Percentiles rank a stretch among this genome's conserved stretches.
These are phyloP conservation scores for Diceros bicornis DNA, from an alignment of 2,797 vertebrate species.

Conservation along the genomic window DNA sequence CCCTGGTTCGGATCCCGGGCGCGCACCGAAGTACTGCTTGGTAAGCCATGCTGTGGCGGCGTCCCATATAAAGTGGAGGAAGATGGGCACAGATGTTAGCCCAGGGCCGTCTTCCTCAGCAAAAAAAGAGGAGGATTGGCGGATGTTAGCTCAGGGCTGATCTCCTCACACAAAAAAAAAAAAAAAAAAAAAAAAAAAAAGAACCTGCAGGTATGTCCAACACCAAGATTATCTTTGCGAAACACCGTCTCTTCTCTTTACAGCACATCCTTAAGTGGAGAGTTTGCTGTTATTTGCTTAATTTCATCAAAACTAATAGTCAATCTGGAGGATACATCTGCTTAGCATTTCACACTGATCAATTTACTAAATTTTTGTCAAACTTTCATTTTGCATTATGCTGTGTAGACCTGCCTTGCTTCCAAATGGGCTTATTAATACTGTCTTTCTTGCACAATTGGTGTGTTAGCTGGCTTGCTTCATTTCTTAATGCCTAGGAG, in stretches of 20 bases:
- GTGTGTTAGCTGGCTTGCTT: background rate
- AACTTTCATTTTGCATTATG: background rate
- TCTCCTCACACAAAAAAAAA: too few species aligned
- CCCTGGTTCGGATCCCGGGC: too few species aligned
- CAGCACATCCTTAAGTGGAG: background rate
- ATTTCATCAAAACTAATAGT: constrained; percentile 46
- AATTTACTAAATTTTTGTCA: constrained; percentile 1
- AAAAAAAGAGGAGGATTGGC: too few species aligned
- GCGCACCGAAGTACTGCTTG: too few species aligned
- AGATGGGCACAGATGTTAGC: too few species aligned
- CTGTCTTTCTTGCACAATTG: background rate
- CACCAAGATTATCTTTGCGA: background rate
- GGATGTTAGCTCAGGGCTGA: too few species aligned
- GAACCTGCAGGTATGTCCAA: background rate
- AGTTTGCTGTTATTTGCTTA: background rate
- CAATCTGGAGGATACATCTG: background rate
- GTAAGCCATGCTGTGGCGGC: too few species aligned
- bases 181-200: too few species aligned
- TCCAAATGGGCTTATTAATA: background rate
- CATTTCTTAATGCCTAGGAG: background rate
- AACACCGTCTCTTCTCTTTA: background rate
- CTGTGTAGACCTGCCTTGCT: background rate
- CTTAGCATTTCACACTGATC: background rate
- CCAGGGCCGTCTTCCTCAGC: too few species aligned
- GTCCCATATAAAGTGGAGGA: too few species aligned